Evolutionary conservation across 2,888 invertebrate species (phyloP).

Genomic region (Caenorhabditis imperialis): DNA sequence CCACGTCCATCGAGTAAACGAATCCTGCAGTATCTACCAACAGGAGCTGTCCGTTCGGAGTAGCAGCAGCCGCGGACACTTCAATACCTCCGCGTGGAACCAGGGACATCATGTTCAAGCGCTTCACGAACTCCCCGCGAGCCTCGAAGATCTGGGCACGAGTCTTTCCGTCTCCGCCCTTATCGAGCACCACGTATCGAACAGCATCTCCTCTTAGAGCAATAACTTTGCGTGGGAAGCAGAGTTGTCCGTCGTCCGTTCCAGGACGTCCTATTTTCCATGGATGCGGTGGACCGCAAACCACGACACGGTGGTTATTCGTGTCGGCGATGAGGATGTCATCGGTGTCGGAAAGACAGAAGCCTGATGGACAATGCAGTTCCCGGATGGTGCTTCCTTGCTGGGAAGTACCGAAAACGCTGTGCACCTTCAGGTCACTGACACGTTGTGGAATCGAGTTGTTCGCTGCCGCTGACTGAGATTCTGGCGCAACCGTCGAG

Average conservation of each 20-base stretch:
- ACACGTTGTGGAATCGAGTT: slow-evolving; percentile 27
- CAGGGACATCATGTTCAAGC: slow-evolving; percentile 60
- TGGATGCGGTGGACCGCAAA: slow-evolving; percentile 66
- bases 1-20: slow-evolving; percentile 64
- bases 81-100: slow-evolving; percentile 65
- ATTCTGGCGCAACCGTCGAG: not conserved
- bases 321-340: slow-evolving; percentile 75
- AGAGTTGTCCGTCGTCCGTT: slow-evolving; percentile 72
- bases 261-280: slow-evolving; percentile 69
- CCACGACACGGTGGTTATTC: slow-evolving; percentile 74
- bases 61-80: slow-evolving; percentile 62
- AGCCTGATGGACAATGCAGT: slow-evolving; percentile 73
- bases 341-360: slow-evolving; percentile 71
- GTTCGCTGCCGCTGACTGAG: not conserved
- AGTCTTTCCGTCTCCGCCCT: slow-evolving; percentile 62
- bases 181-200: slow-evolving; percentile 68
- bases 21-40: slow-evolving; percentile 69
- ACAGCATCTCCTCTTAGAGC: slow-evolving; percentile 58
- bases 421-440: slow-evolving; percentile 52
- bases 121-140: slow-evolving; percentile 64
- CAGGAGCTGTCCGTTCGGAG: slow-evolving; percentile 65
- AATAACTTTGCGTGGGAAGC: slow-evolving; percentile 72
- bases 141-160: slow-evolving; percentile 65
- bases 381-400: slow-evolving; percentile 66
- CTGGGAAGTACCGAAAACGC: slow-evolving; percentile 66